Evolutionary conservation across 2,797 vertebrate species (phyloP).

Genomic region (Poliocrania exsul): DNA sequence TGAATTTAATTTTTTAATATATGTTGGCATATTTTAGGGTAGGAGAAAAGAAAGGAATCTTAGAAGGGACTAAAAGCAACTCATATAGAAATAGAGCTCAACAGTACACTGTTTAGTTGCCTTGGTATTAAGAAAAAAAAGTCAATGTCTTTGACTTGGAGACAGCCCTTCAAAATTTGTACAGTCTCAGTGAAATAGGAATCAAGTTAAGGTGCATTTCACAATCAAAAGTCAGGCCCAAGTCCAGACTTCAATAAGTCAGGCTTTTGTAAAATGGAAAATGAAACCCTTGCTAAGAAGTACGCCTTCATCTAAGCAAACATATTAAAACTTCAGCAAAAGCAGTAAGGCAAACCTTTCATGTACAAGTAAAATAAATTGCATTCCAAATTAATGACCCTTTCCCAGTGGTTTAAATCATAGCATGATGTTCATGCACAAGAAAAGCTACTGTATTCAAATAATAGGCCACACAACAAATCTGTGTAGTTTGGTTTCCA

Average conservation of each 20-base stretch:
- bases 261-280: not conserved
- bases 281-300: not conserved
- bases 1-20: not conserved
- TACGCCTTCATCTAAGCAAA: not conserved
- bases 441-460: not conserved
- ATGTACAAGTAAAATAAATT: conserved; percentile 24
- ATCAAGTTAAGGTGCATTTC: not conserved
- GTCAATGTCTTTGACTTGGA: not conserved
- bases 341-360: not conserved
- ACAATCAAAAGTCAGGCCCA: not conserved
- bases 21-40: not conserved
- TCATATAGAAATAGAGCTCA: not conserved
- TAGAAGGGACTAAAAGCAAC: not conserved
- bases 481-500: not conserved
- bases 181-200: not conserved
- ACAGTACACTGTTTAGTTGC: not conserved
- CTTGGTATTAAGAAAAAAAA: not conserved
- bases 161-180: not conserved
- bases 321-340: conserved; percentile 11
- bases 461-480: not conserved
- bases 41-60: not conserved
- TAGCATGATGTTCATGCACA: not conserved
- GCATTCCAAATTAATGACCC: conserved; percentile 24
- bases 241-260: not conserved
- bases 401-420: conserved; percentile 19